Evolutionary conservation across 1,140 invertebrate species (phyloP).

Genomic region (Lordiphosa mommai): DNA sequence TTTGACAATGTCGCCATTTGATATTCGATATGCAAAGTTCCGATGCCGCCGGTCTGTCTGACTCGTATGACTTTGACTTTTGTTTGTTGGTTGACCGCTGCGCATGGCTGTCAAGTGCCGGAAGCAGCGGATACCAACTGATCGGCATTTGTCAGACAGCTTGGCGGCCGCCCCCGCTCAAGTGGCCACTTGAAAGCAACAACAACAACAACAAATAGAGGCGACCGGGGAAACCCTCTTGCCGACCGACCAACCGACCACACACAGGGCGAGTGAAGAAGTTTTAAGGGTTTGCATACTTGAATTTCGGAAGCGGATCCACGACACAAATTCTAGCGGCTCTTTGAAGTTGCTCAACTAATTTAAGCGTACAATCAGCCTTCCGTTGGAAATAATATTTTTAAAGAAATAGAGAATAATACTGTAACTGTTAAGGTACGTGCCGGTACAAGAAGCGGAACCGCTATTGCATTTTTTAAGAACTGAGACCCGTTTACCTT

Average conservation of each 20-base stretch:
- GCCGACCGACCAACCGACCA: background rate
- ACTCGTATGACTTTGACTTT: too few relatives aligned
- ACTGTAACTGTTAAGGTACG: too few relatives aligned
- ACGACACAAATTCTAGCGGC: background rate
- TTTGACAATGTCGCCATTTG: slow-evolving; percentile 3
- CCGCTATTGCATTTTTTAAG: too few relatives aligned
- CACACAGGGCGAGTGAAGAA: background rate
- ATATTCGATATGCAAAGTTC: slow-evolving; percentile 16
- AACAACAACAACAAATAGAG: slow-evolving; percentile 16
- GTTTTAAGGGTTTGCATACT: background rate
- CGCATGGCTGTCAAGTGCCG: background rate
- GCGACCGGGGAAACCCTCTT: background rate
- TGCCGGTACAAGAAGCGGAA: too few relatives aligned
- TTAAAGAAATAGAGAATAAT: too few relatives aligned
- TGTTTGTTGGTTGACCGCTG: slow-evolving; percentile 8
- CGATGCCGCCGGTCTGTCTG: background rate
- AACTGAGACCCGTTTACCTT: too few relatives aligned
- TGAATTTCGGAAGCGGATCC: slow-evolving; percentile 3
- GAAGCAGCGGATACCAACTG: slow-evolving; percentile 1
- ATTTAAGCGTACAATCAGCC: background rate
- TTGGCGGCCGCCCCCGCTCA: slow-evolving; percentile 9
- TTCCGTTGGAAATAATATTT: too few relatives aligned
- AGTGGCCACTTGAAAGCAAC: slow-evolving; percentile 70
- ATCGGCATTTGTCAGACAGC: slow-evolving; percentile 4
- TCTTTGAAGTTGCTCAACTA: background rate